phyloP scores from a whole-genome alignment of 2,113 vertebrate genomes.

The Xerus inauris region DNA sequence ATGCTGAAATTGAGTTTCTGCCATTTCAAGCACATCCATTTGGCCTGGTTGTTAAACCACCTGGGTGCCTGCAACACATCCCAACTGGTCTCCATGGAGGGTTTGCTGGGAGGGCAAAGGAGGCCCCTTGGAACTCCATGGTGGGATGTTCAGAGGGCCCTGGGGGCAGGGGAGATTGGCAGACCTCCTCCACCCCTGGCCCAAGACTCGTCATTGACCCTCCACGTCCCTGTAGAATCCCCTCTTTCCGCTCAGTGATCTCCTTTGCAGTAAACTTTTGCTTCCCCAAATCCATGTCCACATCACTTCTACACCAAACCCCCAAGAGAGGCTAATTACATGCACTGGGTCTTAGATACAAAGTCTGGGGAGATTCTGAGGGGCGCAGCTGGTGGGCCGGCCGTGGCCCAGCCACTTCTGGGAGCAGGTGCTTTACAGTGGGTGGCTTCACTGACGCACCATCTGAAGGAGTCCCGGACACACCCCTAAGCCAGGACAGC shows the following conservation, averaged over 20 bases:
- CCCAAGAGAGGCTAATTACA: neutral
- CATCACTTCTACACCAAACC: neutral
- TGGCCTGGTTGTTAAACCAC: neutral
- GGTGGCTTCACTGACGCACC: accelerated
- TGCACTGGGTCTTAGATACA: neutral
- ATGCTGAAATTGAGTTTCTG: neutral
- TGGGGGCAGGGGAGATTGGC: neutral
- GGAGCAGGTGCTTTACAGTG: neutral
- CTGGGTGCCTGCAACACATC: neutral
- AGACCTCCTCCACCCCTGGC: accelerated
- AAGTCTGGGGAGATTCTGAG: neutral
- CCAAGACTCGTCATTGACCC: neutral
- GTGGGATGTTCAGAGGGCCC: neutral
- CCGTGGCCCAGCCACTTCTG: accelerated
- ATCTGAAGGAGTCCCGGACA: neutral
- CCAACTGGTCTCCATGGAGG: neutral
- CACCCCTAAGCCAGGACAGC: accelerated
- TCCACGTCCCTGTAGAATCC: neutral
- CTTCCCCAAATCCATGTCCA: accelerated
- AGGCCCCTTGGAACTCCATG: accelerated
- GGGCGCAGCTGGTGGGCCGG: neutral
- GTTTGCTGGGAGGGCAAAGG: neutral
- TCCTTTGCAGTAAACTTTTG: accelerated
- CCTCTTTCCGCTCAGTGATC: neutral
- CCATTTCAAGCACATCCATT: neutral